Base-by-base conservation (phyloP, 2,888 invertebrate genomes). In the Torymus auratus region DNA sequence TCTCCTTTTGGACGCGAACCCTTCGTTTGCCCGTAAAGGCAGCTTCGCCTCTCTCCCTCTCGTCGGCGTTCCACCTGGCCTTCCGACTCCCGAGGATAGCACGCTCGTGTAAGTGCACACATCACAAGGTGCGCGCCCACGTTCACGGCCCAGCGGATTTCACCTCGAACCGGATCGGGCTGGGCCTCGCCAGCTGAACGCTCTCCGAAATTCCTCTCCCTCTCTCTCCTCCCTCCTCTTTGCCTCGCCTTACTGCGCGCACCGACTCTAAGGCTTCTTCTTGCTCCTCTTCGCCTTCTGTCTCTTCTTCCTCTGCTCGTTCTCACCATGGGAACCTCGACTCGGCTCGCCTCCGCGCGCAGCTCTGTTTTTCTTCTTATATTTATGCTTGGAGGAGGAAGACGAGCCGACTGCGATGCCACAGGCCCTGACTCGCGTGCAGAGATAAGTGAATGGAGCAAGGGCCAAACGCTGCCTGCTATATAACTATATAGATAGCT, bases 151-250 rank as follows among this genome's bases (percentile, higher is more conserved):
- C 41, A 17, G 50, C 65, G 56, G 64, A 74, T 74, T 74, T 74
- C 56, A 65, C 73, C 55, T 74, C 65, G 73, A 74, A 74, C 65
- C 73, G 65, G 65, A 65, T 65, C 73, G 53, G 2, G 4, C 61
- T 52, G 67, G 15, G 28, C 28, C 28, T 28, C 28, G 28, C 55
- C 73, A 74, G 64, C 65, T 65, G 73, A 74, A 67, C 17, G 58
- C 14, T 23, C 72, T 50, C 55, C 73, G 65, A 74, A 67, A 74
- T 56, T 58, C 53, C 62, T 74, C 56, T 58, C n/a, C 14, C 58
- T 55, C 69, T 20, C 67, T 52, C 13, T 56, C 28, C 58, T 58
- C 15, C 7, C 13, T 17, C 72, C 52, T 20, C 1, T 55, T 41
- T 28, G 28, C 28, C 28, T 28, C 28, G 7, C 28, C 28, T 7